phyloP scores from a whole-genome alignment of 2,113 vertebrate species.

The human region DNA sequence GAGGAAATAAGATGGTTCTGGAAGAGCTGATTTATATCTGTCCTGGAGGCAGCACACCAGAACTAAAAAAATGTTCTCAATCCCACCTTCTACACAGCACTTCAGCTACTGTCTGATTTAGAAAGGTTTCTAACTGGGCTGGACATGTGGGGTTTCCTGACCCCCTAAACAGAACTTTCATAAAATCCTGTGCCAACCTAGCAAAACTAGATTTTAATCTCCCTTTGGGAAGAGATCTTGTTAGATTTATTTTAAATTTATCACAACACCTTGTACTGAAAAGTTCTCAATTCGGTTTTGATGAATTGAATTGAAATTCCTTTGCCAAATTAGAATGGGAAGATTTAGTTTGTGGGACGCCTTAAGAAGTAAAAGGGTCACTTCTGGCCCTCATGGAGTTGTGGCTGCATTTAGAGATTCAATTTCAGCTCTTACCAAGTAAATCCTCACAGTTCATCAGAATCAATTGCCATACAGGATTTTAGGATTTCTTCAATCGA shows the following conservation, averaged over 20 bases:
- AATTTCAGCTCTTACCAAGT: not conserved
- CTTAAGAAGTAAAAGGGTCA: not conserved
- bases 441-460: conserved; percentile 15
- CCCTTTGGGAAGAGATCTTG: not conserved
- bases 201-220: not conserved
- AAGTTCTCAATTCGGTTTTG: not conserved
- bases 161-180: not conserved
- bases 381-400: not conserved
- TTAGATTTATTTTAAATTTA: conserved; percentile 1
- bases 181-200: not conserved
- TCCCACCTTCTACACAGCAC: not conserved
- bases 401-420: not conserved
- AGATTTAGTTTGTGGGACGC: not conserved
- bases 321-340: not conserved
- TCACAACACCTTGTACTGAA: not conserved
- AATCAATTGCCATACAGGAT: not conserved
- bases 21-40: not conserved
- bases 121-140: not conserved
- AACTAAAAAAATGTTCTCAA: not conserved
- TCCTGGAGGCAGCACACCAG: not conserved
- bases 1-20: not conserved
- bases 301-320: not conserved
- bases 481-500: conserved; percentile 9
- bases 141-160: not conserved
- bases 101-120: not conserved